phyloP scores from a whole-genome alignment of 1,140 invertebrate genomes.

The Pectinophora gossypiella region DNA sequence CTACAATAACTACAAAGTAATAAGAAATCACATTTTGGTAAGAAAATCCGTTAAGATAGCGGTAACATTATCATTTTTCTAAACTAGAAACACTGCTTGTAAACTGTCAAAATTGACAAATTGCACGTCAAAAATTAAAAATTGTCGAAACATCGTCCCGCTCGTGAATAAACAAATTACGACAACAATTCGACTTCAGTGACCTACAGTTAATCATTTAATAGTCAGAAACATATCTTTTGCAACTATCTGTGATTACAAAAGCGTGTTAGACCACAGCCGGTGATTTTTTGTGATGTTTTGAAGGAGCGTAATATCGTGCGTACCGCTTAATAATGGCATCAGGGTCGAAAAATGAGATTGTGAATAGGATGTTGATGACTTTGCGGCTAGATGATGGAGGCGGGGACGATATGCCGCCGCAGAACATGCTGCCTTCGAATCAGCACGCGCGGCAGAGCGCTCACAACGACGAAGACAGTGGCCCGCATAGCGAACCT shows the following conservation, averaged over 20 bases:
- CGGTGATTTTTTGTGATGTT: conserved; percentile 39
- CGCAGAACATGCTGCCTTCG: conserved; percentile 71
- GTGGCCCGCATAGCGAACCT: conserved; percentile 40
- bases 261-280: background rate
- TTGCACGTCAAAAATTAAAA: conserved; percentile 22
- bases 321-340: conserved; percentile 34
- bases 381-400: conserved; percentile 47
- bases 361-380: conserved; percentile 45
- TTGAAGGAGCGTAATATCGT: background rate
- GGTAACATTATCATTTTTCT: too few species aligned
- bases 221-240: background rate
- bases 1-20: too few species aligned
- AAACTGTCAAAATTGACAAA: too few species aligned
- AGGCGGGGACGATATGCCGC: conserved; percentile 47
- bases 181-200: conserved; percentile 7
- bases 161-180: conserved; percentile 13
- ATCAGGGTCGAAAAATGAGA: conserved; percentile 62
- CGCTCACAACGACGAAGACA: conserved; percentile 46
- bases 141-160: conserved; percentile 13
- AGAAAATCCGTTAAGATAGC: too few species aligned
- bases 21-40: too few species aligned
- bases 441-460: conserved; percentile 54
- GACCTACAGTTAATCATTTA: background rate
- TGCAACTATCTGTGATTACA: background rate
- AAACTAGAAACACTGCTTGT: too few species aligned